Percentiles rank a stretch among this genome's conserved stretches.
phyloP scores from a whole-genome alignment of 1,140 invertebrate genomes.

The Tetramorium simillimum region DNA sequence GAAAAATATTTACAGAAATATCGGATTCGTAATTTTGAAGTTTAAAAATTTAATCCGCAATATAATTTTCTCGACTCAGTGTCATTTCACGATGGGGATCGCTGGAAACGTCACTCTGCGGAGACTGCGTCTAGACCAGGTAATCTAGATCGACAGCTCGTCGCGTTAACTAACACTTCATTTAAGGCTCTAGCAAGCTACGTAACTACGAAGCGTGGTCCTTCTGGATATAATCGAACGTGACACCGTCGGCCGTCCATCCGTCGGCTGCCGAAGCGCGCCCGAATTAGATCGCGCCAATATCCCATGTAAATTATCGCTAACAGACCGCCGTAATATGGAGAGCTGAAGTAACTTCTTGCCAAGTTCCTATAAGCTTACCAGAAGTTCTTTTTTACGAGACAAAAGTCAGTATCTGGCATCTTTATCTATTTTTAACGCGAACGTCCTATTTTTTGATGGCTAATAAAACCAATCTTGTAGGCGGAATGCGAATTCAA shows the following conservation, averaged over 20 bases:
- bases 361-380: neutral
- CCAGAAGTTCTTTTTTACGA: neutral
- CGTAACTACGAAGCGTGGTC: constrained; percentile 20
- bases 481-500: neutral
- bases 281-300: constrained; percentile 72
- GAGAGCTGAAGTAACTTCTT: constrained; percentile 21
- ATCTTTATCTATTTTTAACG: neutral
- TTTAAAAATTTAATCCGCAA: neutral
- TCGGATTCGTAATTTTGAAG: neutral
- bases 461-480: neutral
- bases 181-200: constrained; percentile 34
- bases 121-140: constrained; percentile 51
- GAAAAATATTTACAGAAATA: neutral
- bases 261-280: constrained; percentile 44
- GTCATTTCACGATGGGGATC: neutral
- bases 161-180: constrained; percentile 57
- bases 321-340: constrained; percentile 52
- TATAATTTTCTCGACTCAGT: constrained; percentile 1
- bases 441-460: neutral
- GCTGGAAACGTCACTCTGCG: constrained; percentile 11
- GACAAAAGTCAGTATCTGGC: neutral
- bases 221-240: constrained; percentile 66
- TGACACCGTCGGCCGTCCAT: constrained; percentile 62
- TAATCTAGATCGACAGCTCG: constrained; percentile 57
- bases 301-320: constrained; percentile 71